These are phyloP conservation scores for Rhea pennata DNA, from an alignment of 2,113 vertebrate species.

Conservation along the genomic window DNA sequence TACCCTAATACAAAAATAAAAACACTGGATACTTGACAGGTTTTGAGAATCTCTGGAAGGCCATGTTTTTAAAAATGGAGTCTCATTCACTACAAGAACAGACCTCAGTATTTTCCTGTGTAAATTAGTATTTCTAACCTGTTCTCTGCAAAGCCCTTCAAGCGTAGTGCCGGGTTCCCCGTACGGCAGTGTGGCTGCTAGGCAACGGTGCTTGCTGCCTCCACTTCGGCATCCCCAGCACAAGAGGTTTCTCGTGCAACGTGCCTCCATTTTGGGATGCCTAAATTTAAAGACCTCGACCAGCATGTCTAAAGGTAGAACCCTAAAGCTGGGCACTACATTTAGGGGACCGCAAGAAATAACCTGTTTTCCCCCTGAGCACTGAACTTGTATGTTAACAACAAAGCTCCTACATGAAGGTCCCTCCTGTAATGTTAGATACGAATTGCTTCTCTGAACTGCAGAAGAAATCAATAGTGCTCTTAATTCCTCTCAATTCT, in stretches of 20 bases:
- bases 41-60: background rate
- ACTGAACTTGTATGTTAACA: background rate
- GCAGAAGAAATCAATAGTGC: background rate
- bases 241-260: background rate
- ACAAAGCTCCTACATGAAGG: background rate
- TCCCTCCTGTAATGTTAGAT: background rate
- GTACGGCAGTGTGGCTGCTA: background rate
- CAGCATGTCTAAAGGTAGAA: background rate
- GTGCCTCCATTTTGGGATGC: background rate
- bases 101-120: background rate
- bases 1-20: background rate
- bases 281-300: background rate
- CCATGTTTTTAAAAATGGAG: background rate
- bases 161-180: accelerated
- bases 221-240: background rate
- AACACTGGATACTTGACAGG: background rate
- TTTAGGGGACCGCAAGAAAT: background rate
- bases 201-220: background rate
- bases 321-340: background rate
- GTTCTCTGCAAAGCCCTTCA: background rate
- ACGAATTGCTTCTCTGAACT: background rate
- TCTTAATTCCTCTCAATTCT: background rate
- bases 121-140: background rate
- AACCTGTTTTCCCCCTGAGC: background rate
- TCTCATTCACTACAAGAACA: background rate